Evolutionary conservation across 2,797 vertebrate species (phyloP).

Genomic region (Rhinoraja longicauda): DNA sequence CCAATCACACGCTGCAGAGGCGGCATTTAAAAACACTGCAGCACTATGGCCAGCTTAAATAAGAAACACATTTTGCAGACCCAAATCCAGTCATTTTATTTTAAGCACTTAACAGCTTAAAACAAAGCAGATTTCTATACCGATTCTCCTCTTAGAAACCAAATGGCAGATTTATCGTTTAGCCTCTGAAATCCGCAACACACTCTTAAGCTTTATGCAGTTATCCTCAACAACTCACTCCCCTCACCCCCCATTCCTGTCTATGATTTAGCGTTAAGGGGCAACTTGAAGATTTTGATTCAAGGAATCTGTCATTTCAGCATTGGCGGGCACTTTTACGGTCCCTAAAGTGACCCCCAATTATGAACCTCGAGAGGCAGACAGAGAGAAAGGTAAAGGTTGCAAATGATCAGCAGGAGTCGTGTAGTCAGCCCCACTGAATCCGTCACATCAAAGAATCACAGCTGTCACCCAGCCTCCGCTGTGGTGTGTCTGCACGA

Average conservation of each 20-base stretch:
- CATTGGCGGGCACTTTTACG: not conserved
- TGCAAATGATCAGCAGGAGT: constrained; percentile 31
- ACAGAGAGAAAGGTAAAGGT: constrained; percentile 21
- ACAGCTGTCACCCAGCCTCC: constrained; percentile 29
- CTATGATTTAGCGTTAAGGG: not conserved
- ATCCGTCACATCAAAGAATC: constrained; percentile 36
- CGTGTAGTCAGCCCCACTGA: not conserved
- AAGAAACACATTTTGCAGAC: constrained; percentile 23
- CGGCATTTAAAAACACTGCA: constrained; percentile 1
- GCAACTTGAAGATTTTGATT: not conserved
- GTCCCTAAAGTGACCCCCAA: not conserved
- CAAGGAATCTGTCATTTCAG: not conserved
- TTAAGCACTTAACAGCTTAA: constrained; percentile 27
- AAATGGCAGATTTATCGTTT: not conserved
- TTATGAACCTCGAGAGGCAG: not conserved
- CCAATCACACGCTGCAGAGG: not conserved
- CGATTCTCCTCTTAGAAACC: not conserved
- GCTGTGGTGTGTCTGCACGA: not conserved
- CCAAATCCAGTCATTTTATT: not conserved
- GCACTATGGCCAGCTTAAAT: not conserved
- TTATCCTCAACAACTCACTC: not conserved
- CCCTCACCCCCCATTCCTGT: not conserved
- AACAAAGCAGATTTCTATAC: constrained; percentile 29
- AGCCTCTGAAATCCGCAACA: constrained; percentile 15
- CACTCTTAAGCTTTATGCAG: not conserved